These are phyloP conservation scores for Drosophila differens DNA, from an alignment of 2,888 invertebrate species.

Conservation along the genomic window DNA sequence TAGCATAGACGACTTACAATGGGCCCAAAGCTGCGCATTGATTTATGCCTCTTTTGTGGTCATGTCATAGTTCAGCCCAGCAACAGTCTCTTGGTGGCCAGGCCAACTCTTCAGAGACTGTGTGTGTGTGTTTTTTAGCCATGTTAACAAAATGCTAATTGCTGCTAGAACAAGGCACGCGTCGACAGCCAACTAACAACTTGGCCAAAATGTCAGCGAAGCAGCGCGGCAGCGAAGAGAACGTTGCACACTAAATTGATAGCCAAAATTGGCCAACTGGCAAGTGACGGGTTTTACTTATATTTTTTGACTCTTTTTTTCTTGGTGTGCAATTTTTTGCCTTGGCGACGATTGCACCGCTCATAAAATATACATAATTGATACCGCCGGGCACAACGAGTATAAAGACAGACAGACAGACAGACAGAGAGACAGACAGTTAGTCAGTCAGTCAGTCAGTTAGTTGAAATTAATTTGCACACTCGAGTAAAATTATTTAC, in stretches of 20 bases:
- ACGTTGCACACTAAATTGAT: conserved; percentile 60
- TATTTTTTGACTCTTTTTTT: neutral
- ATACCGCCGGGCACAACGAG: conserved; percentile 48
- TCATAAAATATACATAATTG: conserved; percentile 71
- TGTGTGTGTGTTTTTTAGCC: conserved; percentile 8
- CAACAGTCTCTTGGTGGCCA: conserved; percentile 33
- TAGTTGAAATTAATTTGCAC: conserved; percentile 73
- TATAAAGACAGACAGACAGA: conserved; percentile 23
- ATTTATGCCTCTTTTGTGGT: conserved; percentile 61
- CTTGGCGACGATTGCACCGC: conserved; percentile 26
- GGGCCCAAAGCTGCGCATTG: conserved; percentile 45
- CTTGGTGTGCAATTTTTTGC: conserved; percentile 6
- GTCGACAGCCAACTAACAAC: conserved; percentile 39
- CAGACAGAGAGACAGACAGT: conserved; percentile 54
- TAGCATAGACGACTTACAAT: conserved; percentile 53
- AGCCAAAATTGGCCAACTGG: conserved; percentile 66
- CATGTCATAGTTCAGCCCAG: conserved; percentile 69
- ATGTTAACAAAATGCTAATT: conserved; percentile 71
- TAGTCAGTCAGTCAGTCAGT: conserved; percentile 21
- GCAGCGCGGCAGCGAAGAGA: conserved; percentile 57
- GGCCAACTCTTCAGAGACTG: conserved; percentile 6
- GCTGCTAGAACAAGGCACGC: conserved; percentile 62
- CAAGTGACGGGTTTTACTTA: conserved; percentile 56
- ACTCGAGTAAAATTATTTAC: conserved; percentile 74
- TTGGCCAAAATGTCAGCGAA: conserved; percentile 68